Base-by-base conservation (phyloP, 2,888 invertebrate genomes). In the Penaeus monodon region DNA sequence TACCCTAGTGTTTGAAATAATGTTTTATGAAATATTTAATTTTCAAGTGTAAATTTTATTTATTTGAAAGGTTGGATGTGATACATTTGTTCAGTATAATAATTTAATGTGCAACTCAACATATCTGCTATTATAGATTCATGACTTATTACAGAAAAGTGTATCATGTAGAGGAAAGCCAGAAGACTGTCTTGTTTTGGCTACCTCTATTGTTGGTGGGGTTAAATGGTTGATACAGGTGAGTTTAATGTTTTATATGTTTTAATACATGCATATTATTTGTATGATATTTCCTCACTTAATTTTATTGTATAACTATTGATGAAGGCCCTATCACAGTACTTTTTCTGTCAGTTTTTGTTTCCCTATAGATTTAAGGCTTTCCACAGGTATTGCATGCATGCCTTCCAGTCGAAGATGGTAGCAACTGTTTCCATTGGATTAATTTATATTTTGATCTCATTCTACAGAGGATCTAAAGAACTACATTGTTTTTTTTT, bases 91-190 rank as follows among this genome's bases (percentile, higher is more conserved):
- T 57, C 78, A 57, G 2, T 78, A 12, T 78, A 0, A 2, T 57
- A 57, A 20, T 66, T 33, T n/a, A 17, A 33, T 20, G 65, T 80
- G 24, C 29, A 64, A 7, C 0, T 65, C 8, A 10, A 65, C 17
- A 63, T 27, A n/a, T 49, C 49, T n/a, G 44, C 29, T 44, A n/a
- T 12, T 70, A 70, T 24, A 81, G 22, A 68, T n/a, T 66, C 8
- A 44, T n/a, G 10, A 22, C 2, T 17, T 17, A 29, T 80, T 81
- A 27, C 84, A 88, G 87, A 87, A 87, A 87, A 87, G 83, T 80
- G 87, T 87, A 27, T 85, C 86, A 14, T 90, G 90, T 44, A 80
- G 88, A 66, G 90, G 90, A 27, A 90, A 90, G 57, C 87, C 88
- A 44, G 89, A 89, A 78, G 89, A 89, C 38, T 89, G 89, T 33